Evolutionary conservation across 2,888 invertebrate genomes (phyloP).

Genomic region (Spodoptera littoralis): DNA sequence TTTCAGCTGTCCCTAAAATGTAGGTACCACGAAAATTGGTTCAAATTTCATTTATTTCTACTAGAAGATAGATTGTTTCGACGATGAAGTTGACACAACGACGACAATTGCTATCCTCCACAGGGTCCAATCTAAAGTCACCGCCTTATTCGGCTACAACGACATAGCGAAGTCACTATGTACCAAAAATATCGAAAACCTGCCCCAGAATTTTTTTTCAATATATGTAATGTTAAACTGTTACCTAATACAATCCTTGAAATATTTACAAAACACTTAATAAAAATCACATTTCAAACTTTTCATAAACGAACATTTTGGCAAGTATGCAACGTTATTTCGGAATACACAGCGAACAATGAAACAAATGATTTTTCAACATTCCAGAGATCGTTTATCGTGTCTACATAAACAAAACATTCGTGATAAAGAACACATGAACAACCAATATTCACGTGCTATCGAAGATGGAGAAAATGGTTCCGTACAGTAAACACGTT

Average conservation of each 20-base stretch:
- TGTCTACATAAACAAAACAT: slow-evolving; percentile 45
- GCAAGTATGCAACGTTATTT: slow-evolving; percentile 5
- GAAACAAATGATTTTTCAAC: slow-evolving; percentile 37
- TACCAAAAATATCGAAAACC: not conserved
- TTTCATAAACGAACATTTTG: slow-evolving; percentile 2
- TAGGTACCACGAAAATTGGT: slow-evolving; percentile 1
- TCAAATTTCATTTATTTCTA: slow-evolving; percentile 13
- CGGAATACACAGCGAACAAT: slow-evolving; percentile 3
- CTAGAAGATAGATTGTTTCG: slow-evolving; percentile 20
- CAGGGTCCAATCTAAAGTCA: slow-evolving; percentile 5
- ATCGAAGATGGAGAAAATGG: slow-evolving; percentile 38
- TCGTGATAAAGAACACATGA: slow-evolving; percentile 43
- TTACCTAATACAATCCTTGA: slow-evolving; percentile 1
- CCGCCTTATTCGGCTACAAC: slow-evolving; percentile 1
- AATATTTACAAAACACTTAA: slow-evolving; percentile 17
- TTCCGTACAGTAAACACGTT: slow-evolving; percentile 36
- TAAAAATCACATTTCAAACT: slow-evolving; percentile 5
- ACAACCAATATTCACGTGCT: slow-evolving; percentile 23
- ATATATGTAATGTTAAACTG: not conserved
- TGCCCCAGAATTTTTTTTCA: not conserved
- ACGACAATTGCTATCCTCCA: not conserved
- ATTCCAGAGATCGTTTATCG: slow-evolving; percentile 39
- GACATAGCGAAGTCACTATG: not conserved
- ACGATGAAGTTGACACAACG: slow-evolving; percentile 2
- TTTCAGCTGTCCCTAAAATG: no score